Conservation (phyloP, 2,888 invertebrate species). For the Oscheius onirici region DNA sequence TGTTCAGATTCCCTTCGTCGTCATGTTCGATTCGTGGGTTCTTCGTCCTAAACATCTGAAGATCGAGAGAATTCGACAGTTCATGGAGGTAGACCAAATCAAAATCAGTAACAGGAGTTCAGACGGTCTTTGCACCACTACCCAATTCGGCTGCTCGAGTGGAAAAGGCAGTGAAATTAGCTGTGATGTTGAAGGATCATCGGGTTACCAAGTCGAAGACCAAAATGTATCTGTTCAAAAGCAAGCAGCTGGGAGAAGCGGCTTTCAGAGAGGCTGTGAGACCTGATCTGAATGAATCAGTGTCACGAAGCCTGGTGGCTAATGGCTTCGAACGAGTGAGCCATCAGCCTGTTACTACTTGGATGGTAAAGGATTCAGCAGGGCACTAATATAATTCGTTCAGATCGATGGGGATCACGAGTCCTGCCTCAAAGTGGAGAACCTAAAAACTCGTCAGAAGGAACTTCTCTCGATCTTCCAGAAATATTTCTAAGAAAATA, state of each 20-base stretch:
- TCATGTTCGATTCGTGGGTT: conserved; percentile 63
- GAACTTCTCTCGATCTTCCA: conserved; percentile 29
- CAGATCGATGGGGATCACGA: conserved; percentile 64
- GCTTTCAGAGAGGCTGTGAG: conserved; percentile 59
- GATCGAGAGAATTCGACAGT: conserved; percentile 46
- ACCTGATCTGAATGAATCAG: conserved; percentile 54
- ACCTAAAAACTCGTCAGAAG: conserved; percentile 42
- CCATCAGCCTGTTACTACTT: conserved; percentile 41
- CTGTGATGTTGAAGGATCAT: conserved; percentile 51
- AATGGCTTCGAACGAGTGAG: conserved; percentile 53
- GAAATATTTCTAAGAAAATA: background rate
- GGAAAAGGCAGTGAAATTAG: conserved; percentile 50
- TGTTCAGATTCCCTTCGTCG: conserved; percentile 49
- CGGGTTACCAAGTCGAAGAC: conserved; percentile 41
- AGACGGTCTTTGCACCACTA: conserved; percentile 53
- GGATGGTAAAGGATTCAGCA: conserved; percentile 33
- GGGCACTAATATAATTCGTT: conserved; percentile 1
- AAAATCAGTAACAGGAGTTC: background rate
- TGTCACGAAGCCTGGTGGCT: conserved; percentile 49
- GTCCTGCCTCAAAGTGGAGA: conserved; percentile 55
- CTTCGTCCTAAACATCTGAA: conserved; percentile 49
- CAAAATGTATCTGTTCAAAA: conserved; percentile 60
- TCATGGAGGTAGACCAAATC: conserved; percentile 37
- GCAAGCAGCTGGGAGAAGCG: conserved; percentile 58
- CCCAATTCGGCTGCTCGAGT: conserved; percentile 46